Evolutionary conservation across 2,888 invertebrate genomes (phyloP).

Genomic region (Tenthredo amoena): DNA sequence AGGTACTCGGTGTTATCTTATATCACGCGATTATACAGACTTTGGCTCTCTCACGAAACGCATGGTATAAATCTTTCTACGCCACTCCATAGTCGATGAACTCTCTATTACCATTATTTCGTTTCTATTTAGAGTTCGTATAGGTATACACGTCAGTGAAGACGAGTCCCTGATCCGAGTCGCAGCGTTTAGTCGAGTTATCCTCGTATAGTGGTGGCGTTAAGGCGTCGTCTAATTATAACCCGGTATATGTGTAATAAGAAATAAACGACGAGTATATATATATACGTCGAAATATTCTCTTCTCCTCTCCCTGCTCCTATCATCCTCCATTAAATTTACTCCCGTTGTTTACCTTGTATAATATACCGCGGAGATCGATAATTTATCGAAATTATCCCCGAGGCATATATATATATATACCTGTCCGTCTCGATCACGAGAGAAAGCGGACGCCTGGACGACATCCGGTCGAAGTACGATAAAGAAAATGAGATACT

Average conservation of each 20-base stretch:
- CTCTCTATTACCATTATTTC: neutral
- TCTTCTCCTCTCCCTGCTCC: neutral
- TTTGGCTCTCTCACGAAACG: neutral
- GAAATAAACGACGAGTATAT: conserved; percentile 7
- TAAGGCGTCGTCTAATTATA: conserved; percentile 70
- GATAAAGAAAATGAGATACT: neutral
- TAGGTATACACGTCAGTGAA: neutral
- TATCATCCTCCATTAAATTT: neutral
- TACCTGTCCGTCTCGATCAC: neutral
- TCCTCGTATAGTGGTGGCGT: conserved; percentile 35
- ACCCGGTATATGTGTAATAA: conserved; percentile 57
- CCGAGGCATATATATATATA: neutral
- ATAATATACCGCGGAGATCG: neutral
- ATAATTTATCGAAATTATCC: neutral
- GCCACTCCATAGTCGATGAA: conserved; percentile 4
- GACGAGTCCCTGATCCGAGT: neutral
- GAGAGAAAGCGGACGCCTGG: neutral
- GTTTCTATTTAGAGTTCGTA: conserved; percentile 5
- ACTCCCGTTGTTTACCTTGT: neutral
- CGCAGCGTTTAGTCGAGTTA: neutral
- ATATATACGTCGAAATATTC: neutral
- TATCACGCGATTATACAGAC: neutral
- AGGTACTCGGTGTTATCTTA: neutral
- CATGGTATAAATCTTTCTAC: neutral
- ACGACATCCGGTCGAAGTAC: neutral